Conservation (phyloP, 2,113 vertebrate genomes). For the Ciconia boyciana region DNA sequence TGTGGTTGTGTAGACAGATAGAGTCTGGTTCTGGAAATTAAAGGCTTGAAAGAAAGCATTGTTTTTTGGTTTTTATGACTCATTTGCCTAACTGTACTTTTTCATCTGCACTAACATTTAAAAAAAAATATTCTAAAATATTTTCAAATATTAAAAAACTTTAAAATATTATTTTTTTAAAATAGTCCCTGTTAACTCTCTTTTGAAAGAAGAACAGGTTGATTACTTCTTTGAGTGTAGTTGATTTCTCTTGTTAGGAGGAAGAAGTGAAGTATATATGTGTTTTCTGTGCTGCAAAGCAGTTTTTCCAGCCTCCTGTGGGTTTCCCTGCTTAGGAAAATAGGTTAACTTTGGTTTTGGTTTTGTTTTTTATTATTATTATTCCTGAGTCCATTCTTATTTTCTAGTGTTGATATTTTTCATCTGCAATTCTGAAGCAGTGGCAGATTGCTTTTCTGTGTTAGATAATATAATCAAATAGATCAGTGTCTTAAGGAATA, state of each 20-base stretch:
- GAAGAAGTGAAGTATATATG: not conserved
- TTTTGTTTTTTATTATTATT: not conserved
- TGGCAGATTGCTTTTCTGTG: not conserved
- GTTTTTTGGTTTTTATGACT: not conserved
- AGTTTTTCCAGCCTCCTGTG: not conserved
- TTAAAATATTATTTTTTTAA: not conserved
- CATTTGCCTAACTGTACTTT: not conserved
- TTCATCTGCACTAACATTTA: not conserved
- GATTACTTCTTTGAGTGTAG: not conserved
- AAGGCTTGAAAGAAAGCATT: conserved; percentile 15
- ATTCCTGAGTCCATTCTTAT: not conserved
- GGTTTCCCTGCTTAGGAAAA: not conserved
- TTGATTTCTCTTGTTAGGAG: not conserved
- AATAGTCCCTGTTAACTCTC: not conserved
- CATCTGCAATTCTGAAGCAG: conserved; percentile 2
- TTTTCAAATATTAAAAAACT: not conserved
- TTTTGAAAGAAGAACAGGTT: not conserved
- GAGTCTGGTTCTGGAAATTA: not conserved
- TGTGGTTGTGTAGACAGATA: not conserved
- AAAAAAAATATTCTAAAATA: not conserved
- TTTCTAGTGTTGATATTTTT: conserved; percentile 8
- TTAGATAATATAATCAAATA: conserved; percentile 20
- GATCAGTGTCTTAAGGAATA: conserved; percentile 14
- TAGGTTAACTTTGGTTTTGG: not conserved
- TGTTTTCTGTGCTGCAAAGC: not conserved